Conservation (phyloP, 2,797 vertebrate species). For the Uromys caudimaculatus region DNA sequence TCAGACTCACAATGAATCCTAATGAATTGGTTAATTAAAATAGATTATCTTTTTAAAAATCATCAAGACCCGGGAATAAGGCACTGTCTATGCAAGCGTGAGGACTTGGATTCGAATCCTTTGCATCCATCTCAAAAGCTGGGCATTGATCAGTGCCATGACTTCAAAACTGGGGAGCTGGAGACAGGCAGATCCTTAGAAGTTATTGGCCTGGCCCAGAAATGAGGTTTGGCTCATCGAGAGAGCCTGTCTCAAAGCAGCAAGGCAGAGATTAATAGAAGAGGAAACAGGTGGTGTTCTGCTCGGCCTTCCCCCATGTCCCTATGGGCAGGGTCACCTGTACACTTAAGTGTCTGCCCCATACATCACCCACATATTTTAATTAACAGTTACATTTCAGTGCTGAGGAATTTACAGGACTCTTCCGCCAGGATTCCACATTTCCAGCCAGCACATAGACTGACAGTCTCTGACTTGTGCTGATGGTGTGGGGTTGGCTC, state of each 20-base stretch:
- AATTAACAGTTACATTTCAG: neutral
- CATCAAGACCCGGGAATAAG: neutral
- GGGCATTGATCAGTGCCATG: too few relatives aligned
- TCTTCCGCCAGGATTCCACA: neutral
- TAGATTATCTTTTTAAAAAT: neutral
- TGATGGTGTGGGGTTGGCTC: neutral
- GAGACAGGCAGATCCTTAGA: neutral
- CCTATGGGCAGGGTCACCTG: neutral
- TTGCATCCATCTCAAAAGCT: neutral
- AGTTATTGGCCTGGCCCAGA: neutral
- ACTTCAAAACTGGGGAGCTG: neutral
- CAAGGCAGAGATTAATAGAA: neutral
- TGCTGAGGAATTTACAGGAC: neutral
- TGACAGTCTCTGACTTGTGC: neutral
- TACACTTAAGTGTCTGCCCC: neutral
- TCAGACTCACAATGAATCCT: neutral
- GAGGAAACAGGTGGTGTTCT: neutral
- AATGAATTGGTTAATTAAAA: neutral
- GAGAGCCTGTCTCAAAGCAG: neutral
- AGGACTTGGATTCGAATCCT: neutral
- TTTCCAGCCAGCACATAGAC: neutral
- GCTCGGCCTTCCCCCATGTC: neutral
- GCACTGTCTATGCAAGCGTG: neutral
- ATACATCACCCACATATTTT: neutral
- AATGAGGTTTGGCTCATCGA: neutral